These are phyloP conservation scores for Lottia gigantea DNA, from an alignment of 2,888 invertebrate species.

Conservation along the genomic window DNA sequence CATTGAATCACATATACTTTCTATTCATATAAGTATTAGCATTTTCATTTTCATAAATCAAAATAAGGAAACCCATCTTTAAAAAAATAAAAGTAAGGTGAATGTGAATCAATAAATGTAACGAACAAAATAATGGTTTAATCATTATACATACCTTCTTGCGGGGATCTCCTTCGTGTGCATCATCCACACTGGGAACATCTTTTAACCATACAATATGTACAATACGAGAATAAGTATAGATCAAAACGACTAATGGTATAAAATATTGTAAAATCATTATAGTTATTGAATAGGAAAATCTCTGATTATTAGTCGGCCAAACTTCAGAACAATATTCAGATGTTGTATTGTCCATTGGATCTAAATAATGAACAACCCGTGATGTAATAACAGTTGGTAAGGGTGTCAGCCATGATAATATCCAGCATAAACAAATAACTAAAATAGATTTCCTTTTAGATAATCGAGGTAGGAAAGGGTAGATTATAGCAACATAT, in stretches of 20 bases:
- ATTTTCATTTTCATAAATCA: too few species aligned
- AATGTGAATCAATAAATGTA: too few species aligned
- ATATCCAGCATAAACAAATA: constrained; percentile 79
- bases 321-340: constrained; percentile 33
- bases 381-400: constrained; percentile 82
- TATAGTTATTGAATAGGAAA: constrained; percentile 78
- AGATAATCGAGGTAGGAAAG: constrained; percentile 82
- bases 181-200: constrained; percentile 82
- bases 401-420: constrained; percentile 82
- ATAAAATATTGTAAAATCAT: constrained; percentile 85
- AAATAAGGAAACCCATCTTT: too few species aligned
- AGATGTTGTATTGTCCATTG: constrained; percentile 23
- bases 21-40: too few species aligned
- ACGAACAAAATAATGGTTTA: too few species aligned
- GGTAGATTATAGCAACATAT: constrained; percentile 91
- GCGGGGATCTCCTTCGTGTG: constrained; percentile 20
- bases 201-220: constrained; percentile 88
- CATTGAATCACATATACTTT: too few species aligned
- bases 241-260: constrained; percentile 82
- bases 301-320: constrained; percentile 28
- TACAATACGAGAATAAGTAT: constrained; percentile 87
- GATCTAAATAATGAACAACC: constrained; percentile 25
- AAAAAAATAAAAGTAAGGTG: too few species aligned
- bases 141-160: constrained; percentile 23
- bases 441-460: constrained; percentile 78